Evolutionary conservation across 2,797 vertebrate species (phyloP), one percentile per base, ranked within the genome.

Genomic region (Mycteria americana): DNA sequence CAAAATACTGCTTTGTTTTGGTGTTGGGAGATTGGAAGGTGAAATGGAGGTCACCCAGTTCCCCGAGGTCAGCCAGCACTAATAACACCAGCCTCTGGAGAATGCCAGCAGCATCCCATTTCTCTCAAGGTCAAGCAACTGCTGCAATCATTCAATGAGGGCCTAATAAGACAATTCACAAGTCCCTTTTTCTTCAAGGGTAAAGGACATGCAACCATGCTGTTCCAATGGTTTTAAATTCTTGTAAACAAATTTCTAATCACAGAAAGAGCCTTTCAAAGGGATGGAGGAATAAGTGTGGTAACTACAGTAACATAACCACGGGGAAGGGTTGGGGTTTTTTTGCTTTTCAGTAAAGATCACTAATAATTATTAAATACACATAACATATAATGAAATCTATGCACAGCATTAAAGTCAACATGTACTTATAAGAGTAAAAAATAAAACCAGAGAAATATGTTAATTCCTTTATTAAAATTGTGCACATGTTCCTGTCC

Each of bases 41-140:
- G 88, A 97, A 78, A 83, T 78, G 74, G 90, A 97, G 94, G 95
- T 96, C 81, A 91, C 19, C 39, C 41, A 63, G 85, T 30, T 95
- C 92, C 93, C 92, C 0, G 67, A 95, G 88, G 78, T 90, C 89
- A 92, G 62, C 35, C 27, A 75, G 70, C 80, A 85, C 88, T 93
- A 90, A 97, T 97, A 97, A 91, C 65, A 68, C 85, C 90, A 89
- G 85, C 70, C 85, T 85, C 91, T 90, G 78, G 89, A 97, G 96
- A 96, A 90, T 0, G 0, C 80, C 46, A 14, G 53, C 88, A 84
- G 70, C 8, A 75, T 95, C 93, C 87, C 31, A 4, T 54, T 93
- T 84, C 92, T 95, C 75, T 80, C 73, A 92, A 94, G 96, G 95
- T 95, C 93, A 86, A 89, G 79, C 50, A 82, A 96, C 79, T 82